Conservation (phyloP, 2,113 vertebrate genomes). For the Seriola quinqueradiata region DNA sequence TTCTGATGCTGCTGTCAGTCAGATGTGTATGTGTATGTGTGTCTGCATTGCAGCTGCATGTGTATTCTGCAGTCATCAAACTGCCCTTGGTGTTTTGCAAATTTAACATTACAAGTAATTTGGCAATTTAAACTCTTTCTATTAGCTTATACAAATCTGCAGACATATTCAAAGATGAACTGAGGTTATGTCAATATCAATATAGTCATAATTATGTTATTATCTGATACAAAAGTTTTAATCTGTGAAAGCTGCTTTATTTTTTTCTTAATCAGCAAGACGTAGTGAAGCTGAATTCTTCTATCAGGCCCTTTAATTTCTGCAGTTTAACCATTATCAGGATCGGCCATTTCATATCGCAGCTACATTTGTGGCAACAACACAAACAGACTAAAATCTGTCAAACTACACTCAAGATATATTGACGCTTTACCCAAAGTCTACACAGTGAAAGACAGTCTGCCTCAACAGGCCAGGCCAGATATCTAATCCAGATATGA, state of each 20-base stretch:
- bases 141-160: neutral
- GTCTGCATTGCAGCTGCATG: neutral
- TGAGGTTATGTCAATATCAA: neutral
- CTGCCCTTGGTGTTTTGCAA: neutral
- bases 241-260: neutral
- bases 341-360: neutral
- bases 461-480: neutral
- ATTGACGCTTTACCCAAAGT: neutral
- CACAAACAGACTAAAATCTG: neutral
- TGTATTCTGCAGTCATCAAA: slow-evolving; percentile 4
- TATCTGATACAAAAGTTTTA: too few relatives aligned
- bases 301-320: neutral
- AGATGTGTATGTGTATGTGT: neutral
- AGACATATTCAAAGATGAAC: neutral
- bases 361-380: neutral
- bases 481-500: neutral
- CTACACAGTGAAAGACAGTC: neutral
- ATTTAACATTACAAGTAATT: neutral
- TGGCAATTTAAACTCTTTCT: neutral
- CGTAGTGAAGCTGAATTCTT: too few relatives aligned
- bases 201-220: too few relatives aligned
- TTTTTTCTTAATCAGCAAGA: neutral
- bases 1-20: neutral
- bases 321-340: neutral
- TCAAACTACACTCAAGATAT: neutral